Conservation (phyloP, 1,140 invertebrate species). For the Drosophila busckii region DNA sequence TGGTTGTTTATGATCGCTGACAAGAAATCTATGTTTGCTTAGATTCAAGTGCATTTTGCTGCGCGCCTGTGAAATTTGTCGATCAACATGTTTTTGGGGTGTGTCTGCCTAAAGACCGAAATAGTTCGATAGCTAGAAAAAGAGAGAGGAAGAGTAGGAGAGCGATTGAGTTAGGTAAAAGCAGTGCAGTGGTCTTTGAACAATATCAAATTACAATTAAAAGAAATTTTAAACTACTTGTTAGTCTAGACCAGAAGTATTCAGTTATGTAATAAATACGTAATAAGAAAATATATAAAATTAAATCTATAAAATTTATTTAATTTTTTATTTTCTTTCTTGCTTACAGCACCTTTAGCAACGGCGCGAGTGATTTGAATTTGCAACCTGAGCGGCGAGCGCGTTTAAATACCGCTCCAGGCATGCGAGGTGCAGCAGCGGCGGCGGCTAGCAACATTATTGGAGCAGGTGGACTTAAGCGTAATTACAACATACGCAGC, state of each 20-base stretch:
- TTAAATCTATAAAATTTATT: too few relatives aligned
- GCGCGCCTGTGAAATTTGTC: conserved; percentile 69
- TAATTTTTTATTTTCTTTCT: background rate
- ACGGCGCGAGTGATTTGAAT: conserved; percentile 66
- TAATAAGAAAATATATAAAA: too few relatives aligned
- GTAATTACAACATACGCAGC: conserved; percentile 62
- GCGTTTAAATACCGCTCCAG: conserved; percentile 72
- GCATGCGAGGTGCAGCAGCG: conserved; percentile 53
- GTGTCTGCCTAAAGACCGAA: conserved; percentile 14
- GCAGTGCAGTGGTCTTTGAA: too few relatives aligned
- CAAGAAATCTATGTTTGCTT: conserved; percentile 9
- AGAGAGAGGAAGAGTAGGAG: background rate
- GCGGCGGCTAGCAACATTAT: conserved; percentile 26
- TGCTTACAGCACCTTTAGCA: conserved; percentile 69
- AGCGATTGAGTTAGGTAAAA: too few relatives aligned
- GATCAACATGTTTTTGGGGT: conserved; percentile 71
- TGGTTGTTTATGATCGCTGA: conserved; percentile 13
- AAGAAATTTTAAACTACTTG: too few relatives aligned
- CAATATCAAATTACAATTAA: too few relatives aligned
- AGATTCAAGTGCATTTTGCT: conserved; percentile 31
- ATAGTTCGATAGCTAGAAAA: background rate
- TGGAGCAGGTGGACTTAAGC: conserved; percentile 51
- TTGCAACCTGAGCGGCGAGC: conserved; percentile 67
- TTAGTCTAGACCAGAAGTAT: too few relatives aligned
- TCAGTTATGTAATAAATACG: too few relatives aligned